phyloP scores from a whole-genome alignment of 64 coral and sea anemone species.

The Dendrophyllia cribrosa region DNA sequence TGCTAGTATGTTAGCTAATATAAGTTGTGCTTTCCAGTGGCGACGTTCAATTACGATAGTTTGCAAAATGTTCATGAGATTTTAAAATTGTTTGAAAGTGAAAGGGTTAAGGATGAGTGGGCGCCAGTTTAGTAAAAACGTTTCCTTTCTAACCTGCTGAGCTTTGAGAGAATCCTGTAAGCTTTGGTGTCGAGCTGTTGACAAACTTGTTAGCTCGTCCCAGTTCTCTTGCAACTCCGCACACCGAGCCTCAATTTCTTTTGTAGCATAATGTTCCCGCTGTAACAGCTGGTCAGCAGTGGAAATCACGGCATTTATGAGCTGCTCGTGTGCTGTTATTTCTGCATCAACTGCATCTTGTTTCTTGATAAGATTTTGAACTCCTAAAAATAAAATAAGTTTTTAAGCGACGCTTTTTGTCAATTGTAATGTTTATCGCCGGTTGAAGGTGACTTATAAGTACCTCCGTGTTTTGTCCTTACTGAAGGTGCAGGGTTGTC shows the following conservation, averaged over 20 bases:
- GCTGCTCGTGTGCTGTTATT: conserved; percentile 77
- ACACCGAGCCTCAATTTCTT: conserved; percentile 69
- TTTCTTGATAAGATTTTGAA: conserved; percentile 95
- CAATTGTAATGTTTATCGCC: too few relatives aligned
- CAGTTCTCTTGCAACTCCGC: conserved; percentile 65
- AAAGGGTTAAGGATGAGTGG: too few relatives aligned
- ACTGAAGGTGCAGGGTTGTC: too few relatives aligned
- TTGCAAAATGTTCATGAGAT: too few relatives aligned
- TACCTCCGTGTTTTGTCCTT: too few relatives aligned
- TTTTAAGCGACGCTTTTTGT: too few relatives aligned
- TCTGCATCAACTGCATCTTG: conserved; percentile 86
- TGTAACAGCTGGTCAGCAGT: conserved; percentile 76
- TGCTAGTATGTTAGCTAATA: too few relatives aligned
- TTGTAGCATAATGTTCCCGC: conserved; percentile 77
- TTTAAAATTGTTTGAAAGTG: too few relatives aligned
- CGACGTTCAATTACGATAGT: too few relatives aligned
- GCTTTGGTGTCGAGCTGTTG: conserved; percentile 66
- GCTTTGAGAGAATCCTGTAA: conserved; percentile 78
- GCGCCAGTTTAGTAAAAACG: too few relatives aligned
- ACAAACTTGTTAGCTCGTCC: conserved; percentile 62
- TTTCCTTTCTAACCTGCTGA: conserved; percentile 68
- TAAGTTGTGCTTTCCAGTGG: too few relatives aligned
- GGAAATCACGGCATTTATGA: conserved; percentile 52
- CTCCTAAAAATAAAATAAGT: conserved; percentile 30
- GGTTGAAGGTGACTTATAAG: too few relatives aligned